These are phyloP conservation scores for Hirtodrosophila confusa DNA, from an alignment of 2,888 invertebrate species.

Conservation along the genomic window DNA sequence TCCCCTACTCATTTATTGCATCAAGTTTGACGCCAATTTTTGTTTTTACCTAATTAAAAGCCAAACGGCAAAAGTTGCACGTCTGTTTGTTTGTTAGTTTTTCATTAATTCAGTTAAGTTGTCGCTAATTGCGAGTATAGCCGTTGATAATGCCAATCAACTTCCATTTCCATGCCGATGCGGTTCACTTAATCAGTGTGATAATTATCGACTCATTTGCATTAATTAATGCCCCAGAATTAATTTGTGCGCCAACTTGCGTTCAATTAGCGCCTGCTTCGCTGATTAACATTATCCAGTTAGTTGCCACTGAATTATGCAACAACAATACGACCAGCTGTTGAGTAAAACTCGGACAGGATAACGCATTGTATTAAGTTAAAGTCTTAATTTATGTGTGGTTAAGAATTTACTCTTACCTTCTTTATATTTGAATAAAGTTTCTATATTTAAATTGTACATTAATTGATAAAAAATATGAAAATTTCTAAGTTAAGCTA, in stretches of 20 bases:
- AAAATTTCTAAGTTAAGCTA: no score
- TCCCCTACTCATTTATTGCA: neutral
- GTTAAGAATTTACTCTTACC: no score
- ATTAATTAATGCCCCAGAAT: conserved; percentile 52
- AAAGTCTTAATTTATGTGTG: neutral
- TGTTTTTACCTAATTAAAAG: conserved; percentile 38
- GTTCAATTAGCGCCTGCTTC: conserved; percentile 27
- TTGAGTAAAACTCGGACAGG: neutral
- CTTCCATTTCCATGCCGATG: conserved; percentile 17
- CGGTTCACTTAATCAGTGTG: conserved; percentile 47
- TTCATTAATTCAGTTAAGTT: conserved; percentile 35
- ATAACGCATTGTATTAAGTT: no score
- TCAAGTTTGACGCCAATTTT: conserved; percentile 19
- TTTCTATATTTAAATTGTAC: no score
- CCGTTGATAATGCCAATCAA: conserved; percentile 41
- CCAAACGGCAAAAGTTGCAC: conserved; percentile 12
- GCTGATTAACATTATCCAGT: conserved; percentile 1
- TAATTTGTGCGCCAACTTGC: conserved; percentile 31
- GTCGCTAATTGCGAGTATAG: conserved; percentile 9
- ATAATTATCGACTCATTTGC: conserved; percentile 61
- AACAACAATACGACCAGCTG: neutral
- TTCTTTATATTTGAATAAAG: no score
- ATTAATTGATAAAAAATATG: no score
- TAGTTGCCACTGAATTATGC: conserved; percentile 26
- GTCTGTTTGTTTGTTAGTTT: conserved; percentile 12